These are phyloP conservation scores for Odobenus rosmarus DNA, from an alignment of 2,113 vertebrate species.

Conservation along the genomic window DNA sequence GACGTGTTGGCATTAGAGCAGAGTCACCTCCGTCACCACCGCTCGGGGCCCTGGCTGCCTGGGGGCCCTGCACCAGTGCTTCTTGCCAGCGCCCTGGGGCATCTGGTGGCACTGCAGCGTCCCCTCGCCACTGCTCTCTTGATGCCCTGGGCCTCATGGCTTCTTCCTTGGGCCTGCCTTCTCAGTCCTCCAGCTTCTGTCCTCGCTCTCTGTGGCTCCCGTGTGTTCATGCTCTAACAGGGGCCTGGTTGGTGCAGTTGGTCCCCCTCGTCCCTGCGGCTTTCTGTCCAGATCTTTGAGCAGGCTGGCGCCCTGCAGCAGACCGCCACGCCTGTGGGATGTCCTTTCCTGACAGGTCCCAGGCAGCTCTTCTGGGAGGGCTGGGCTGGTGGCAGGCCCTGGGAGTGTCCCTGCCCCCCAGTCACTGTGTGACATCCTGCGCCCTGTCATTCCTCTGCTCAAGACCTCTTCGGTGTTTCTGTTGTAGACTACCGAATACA, in stretches of 20 bases:
- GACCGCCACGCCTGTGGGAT: too few relatives aligned
- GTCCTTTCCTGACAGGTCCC: too few relatives aligned
- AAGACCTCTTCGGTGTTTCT: neutral
- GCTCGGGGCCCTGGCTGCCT: neutral
- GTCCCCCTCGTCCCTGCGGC: neutral
- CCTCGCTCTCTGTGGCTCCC: neutral
- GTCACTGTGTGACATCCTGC: neutral
- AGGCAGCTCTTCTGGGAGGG: neutral
- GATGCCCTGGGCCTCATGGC: fast-evolving
- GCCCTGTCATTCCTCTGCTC: neutral
- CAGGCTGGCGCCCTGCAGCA: neutral
- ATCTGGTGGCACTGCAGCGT: fast-evolving
- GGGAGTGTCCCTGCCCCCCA: neutral
- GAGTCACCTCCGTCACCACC: neutral
- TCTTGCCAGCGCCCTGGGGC: fast-evolving
- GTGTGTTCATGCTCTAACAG: neutral
- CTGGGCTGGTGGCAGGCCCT: neutral
- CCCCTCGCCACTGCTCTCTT: neutral
- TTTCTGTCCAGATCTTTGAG: neutral
- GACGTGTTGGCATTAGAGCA: neutral
- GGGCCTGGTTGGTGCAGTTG: neutral
- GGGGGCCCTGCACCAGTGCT: neutral
- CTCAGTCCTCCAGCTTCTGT: neutral
- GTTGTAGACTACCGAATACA: neutral
- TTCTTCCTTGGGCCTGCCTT: neutral